Evolutionary conservation across 2,888 invertebrate genomes (phyloP).

Genomic region (Coelinius sp.): DNA sequence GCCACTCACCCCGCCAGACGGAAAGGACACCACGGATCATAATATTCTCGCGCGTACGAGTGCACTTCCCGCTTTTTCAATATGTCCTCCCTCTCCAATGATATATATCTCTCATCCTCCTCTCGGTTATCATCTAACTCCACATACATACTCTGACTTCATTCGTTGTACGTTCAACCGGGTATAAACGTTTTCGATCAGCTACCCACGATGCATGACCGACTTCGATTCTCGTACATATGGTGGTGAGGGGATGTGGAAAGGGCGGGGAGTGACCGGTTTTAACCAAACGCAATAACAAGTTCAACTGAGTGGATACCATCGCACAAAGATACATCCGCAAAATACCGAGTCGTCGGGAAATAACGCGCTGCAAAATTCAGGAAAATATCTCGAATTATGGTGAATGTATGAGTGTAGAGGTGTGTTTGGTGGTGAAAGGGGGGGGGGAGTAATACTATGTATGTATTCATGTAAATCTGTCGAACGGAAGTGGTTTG

Average conservation of each 20-base stretch:
- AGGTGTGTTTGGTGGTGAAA: neutral
- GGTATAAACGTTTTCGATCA: conserved; percentile 41
- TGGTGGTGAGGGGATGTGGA: neutral
- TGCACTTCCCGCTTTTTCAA: conserved; percentile 29
- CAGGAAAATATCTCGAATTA: conserved; percentile 11
- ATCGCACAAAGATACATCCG: conserved; percentile 16
- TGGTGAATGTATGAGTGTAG: neutral
- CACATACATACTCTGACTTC: neutral
- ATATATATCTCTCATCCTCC: conserved; percentile 21
- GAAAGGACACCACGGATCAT: conserved; percentile 39
- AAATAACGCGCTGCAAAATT: conserved; percentile 5
- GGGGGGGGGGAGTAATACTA: neutral
- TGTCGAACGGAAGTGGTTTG: conserved; percentile 14
- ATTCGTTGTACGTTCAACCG: conserved; percentile 33
- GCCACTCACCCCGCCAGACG: neutral
- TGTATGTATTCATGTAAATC: conserved; percentile 4
- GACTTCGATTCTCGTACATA: conserved; percentile 30
- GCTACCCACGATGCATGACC: conserved; percentile 38
- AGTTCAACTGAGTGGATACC: conserved; percentile 12
- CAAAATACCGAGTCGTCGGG: conserved; percentile 11
- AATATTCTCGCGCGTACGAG: conserved; percentile 38
- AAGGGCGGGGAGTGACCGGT: neutral
- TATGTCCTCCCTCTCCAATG: neutral
- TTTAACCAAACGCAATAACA: conserved; percentile 27
- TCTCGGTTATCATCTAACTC: conserved; percentile 2